phyloP scores from a whole-genome alignment of 2,888 invertebrate genomes.

The Aromia moschata region DNA sequence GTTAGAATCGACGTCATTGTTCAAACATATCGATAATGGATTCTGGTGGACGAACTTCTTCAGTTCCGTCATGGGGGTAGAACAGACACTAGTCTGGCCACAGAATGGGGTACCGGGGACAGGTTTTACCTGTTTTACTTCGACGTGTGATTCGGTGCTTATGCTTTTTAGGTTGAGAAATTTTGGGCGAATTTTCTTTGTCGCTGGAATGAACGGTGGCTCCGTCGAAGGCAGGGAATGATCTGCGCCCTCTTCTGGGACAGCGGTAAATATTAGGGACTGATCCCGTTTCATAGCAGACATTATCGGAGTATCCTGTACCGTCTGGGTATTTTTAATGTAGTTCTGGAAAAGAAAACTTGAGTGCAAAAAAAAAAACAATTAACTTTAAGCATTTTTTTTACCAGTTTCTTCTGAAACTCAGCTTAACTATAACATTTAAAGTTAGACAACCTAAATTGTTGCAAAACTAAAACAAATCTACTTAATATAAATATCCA shows the following conservation, averaged over 20 bases:
- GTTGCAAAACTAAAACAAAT: too few species aligned
- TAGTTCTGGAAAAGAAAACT: constrained; percentile 15
- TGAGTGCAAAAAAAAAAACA: too few species aligned
- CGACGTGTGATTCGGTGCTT: constrained; percentile 50
- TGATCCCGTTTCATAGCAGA: constrained; percentile 81
- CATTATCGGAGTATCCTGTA: constrained; percentile 54
- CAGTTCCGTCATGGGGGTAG: constrained; percentile 79
- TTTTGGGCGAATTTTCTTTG: constrained; percentile 56
- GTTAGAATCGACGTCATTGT: constrained; percentile 61
- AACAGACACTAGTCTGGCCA: constrained; percentile 79
- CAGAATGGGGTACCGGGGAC: constrained; percentile 64
- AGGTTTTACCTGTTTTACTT: constrained; percentile 26
- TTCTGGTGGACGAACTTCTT: constrained; percentile 76
- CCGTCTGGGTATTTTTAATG: constrained; percentile 15
- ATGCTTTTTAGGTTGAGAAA: constrained; percentile 58
- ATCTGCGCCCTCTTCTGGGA: constrained; percentile 77
- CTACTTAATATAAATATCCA: too few species aligned
- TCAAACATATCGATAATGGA: constrained; percentile 78
- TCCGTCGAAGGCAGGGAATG: constrained; percentile 41
- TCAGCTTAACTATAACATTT: too few species aligned
- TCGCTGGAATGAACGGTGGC: constrained; percentile 39
- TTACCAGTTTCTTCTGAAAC: too few species aligned
- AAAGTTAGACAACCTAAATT: too few species aligned
- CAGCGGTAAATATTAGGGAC: constrained; percentile 82
- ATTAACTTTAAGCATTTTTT: too few species aligned